Evolutionary conservation across 2,113 vertebrate genomes (phyloP).

Genomic region (Grammatotria lemairii): DNA sequence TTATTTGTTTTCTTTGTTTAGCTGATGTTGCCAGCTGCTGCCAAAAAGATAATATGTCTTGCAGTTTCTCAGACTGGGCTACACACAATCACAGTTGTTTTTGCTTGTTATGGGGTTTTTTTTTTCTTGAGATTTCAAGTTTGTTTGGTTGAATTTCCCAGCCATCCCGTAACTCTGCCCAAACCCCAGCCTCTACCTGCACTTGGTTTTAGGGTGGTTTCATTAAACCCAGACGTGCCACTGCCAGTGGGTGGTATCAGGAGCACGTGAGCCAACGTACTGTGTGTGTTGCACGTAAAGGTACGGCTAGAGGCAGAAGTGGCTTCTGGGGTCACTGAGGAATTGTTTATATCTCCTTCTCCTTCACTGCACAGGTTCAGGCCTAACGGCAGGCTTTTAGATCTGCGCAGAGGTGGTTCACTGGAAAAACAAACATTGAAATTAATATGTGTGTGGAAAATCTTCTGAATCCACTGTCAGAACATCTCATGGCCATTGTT

Average conservation of each 20-base stretch:
- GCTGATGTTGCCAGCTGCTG: neutral
- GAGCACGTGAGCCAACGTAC: neutral
- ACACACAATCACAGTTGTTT: neutral
- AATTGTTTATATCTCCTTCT: neutral
- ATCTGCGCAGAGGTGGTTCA: neutral
- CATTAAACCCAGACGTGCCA: neutral
- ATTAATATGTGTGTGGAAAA: neutral
- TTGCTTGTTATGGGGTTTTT: rapidly evolving
- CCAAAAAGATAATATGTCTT: neutral
- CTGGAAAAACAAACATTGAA: conserved; percentile 3
- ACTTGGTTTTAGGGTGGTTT: neutral
- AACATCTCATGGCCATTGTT: neutral
- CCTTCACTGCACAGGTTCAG: neutral
- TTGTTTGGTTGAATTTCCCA: neutral
- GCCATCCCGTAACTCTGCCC: neutral
- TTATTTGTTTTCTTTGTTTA: neutral
- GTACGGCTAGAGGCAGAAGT: neutral
- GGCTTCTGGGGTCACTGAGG: neutral
- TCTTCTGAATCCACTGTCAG: neutral
- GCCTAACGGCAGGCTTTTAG: conserved; percentile 1
- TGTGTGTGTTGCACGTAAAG: neutral
- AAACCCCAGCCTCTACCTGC: neutral
- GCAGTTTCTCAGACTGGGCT: neutral
- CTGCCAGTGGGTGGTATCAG: conserved; percentile 16
- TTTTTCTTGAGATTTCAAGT: neutral